Base-by-base conservation (phyloP, 2,797 vertebrate species). In the Chaunax sp. region DNA sequence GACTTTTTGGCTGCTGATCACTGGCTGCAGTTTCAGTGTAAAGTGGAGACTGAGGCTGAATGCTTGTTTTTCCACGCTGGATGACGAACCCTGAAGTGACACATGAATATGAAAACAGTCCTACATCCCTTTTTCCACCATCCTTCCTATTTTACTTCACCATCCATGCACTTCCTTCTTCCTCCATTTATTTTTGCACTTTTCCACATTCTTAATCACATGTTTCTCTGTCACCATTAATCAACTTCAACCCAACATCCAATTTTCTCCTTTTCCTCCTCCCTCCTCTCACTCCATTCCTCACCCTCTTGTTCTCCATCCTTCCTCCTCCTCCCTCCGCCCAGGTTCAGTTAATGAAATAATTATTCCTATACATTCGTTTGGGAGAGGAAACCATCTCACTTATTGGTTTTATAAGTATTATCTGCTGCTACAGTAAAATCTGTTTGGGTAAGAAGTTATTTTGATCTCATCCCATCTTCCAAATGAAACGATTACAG, bases 191-290 rank as follows among this genome's bases (percentile, higher is more conserved):
- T 38, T 52, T 26, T 38, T 6, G 47, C 41, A 33, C 15, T 45
- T 46, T 41, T 52, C 23, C 38, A 43, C 43, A 8, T 46, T 66
- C 58, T 54, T 64, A 49, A 64, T 75, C 50, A 35, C 46, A 43
- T 26, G 38, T 68, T 59, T 1, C 26, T 35, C 18, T 1, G 26
- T 52, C 33, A 43, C 23, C 65, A 69, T 71, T 45, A 11, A 63
- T 76, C 69, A 69, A 40, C 55, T 61, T 59, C 51, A 51, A 16
- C 30, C 47, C 66, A 45, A 43, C 35, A 40, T 75, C 64, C 60
- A 74, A 53, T 23, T 50, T 55, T 28, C 64, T 74, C 51, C 54
- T 50, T 16, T 18, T 50, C 9, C 60, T 71, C 50, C 61, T 44
- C 6, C 13, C 0, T 15, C 33, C 40, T 57, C 35, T 50, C 16